Evolutionary conservation across 2,888 invertebrate genomes (phyloP).

Genomic region (Metellina segmentata): DNA sequence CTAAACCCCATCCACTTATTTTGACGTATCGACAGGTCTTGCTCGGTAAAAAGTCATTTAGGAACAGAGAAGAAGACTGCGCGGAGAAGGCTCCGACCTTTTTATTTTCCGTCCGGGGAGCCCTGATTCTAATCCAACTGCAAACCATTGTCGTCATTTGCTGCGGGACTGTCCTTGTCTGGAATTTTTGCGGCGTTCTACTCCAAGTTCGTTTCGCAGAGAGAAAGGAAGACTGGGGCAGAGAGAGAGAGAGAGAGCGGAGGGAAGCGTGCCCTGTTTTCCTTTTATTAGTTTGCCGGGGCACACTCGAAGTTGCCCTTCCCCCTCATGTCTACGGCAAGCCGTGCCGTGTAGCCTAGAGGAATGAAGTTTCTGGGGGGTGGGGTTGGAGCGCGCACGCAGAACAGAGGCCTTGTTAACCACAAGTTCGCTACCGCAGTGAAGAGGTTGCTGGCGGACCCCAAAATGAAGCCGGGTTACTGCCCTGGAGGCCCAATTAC

Average conservation of each 20-base stretch:
- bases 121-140: conserved; percentile 56
- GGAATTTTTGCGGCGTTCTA: conserved; percentile 37
- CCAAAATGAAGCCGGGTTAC: conserved; percentile 72
- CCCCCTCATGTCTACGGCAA: conserved; percentile 5
- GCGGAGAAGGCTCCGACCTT: neutral
- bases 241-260: neutral
- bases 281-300: conserved; percentile 73
- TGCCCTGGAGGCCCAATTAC: conserved; percentile 74
- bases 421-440: conserved; percentile 73
- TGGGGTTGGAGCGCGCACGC: neutral
- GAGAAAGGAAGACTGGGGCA: neutral
- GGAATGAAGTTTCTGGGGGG: conserved; percentile 58
- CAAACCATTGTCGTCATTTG: conserved; percentile 56
- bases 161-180: conserved; percentile 15
- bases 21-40: conserved; percentile 13
- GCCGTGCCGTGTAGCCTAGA: conserved; percentile 58
- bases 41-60: conserved; percentile 17
- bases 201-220: neutral
- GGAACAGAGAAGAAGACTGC: neutral
- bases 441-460: conserved; percentile 61
- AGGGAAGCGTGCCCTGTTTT: conserved; percentile 55
- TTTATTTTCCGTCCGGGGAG: neutral
- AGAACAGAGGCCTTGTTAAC: conserved; percentile 76
- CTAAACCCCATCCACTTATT: neutral
- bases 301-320: conserved; percentile 70